phyloP scores from a whole-genome alignment of 1,140 invertebrate genomes.

The Chironomus striatipennis region DNA sequence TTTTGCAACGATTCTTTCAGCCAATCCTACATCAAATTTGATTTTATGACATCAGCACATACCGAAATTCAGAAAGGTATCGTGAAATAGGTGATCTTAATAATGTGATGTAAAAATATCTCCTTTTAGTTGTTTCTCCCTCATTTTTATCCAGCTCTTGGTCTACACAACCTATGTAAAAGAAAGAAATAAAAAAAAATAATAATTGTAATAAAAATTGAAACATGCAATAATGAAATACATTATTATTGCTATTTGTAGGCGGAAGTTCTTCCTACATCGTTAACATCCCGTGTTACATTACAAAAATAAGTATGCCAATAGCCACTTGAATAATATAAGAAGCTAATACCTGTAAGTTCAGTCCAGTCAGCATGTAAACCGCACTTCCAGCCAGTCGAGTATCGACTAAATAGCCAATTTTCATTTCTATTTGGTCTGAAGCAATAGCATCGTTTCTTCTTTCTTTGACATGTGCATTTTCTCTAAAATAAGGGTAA shows the following conservation, averaged over 20 bases:
- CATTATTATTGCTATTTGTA: not conserved
- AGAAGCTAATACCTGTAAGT: constrained; percentile 62
- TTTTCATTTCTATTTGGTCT: constrained; percentile 80
- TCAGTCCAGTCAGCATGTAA: constrained; percentile 98
- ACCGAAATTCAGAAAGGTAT: constrained; percentile 84
- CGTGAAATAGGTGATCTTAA: constrained; percentile 84
- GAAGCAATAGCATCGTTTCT: constrained; percentile 87
- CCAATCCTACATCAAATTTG: too few species aligned
- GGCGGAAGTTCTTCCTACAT: too few species aligned
- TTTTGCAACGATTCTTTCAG: too few species aligned
- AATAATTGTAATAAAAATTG: not conserved
- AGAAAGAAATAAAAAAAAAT: too few species aligned
- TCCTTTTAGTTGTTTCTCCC: constrained; percentile 63
- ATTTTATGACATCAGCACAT: not conserved
- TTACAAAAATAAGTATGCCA: too few species aligned
- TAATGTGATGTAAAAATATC: constrained; percentile 95
- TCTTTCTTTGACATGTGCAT: constrained; percentile 75
- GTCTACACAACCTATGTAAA: constrained; percentile 62
- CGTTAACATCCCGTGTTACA: too few species aligned
- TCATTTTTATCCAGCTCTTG: constrained; percentile 78
- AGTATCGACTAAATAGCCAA: constrained; percentile 98
- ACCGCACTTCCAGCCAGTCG: constrained; percentile 98
- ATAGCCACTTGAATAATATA: not conserved
- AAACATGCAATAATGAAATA: not conserved
- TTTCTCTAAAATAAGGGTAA: constrained; percentile 58